A percentile compares a stretch with the other conserved stretches of the same genome.
These are phyloP conservation scores for Lasioglossum morio DNA, from an alignment of 2,888 invertebrate species.

Conservation along the genomic window DNA sequence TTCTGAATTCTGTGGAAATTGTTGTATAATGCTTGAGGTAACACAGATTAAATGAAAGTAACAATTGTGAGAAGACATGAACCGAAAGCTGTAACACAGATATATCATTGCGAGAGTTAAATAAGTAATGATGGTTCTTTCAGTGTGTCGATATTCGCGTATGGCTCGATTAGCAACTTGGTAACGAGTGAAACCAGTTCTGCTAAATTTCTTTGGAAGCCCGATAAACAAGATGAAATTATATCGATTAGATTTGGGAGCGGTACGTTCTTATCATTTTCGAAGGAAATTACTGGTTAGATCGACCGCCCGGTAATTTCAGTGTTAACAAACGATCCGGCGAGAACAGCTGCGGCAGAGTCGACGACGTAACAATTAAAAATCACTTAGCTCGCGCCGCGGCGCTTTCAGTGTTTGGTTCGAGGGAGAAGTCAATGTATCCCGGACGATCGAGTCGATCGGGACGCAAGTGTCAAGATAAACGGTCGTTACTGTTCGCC, in stretches of 20 bases:
- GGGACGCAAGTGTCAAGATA: slow-evolving; percentile 63
- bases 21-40: neutral
- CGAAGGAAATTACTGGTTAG: neutral
- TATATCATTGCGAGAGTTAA: neutral
- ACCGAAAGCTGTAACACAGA: too few relatives aligned
- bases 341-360: neutral
- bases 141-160: neutral
- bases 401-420: neutral
- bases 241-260: neutral
- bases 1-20: neutral
- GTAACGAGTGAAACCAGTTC: neutral
- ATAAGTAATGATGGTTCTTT: neutral
- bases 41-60: neutral
- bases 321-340: neutral
- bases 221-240: neutral
- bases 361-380: slow-evolving; percentile 16
- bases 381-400: slow-evolving; percentile 17
- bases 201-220: neutral
- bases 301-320: slow-evolving; percentile 6
- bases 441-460: slow-evolving; percentile 26
- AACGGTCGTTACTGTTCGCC: slow-evolving; percentile 68
- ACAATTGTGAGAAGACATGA: neutral
- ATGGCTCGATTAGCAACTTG: neutral
- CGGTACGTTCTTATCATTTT: neutral
- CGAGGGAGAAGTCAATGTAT: slow-evolving; percentile 14